A percentile compares a stretch with the other conserved stretches of the same genome.
Evolutionary conservation across 2,797 vertebrate species (phyloP).

Genomic region (Galaxias olidus): DNA sequence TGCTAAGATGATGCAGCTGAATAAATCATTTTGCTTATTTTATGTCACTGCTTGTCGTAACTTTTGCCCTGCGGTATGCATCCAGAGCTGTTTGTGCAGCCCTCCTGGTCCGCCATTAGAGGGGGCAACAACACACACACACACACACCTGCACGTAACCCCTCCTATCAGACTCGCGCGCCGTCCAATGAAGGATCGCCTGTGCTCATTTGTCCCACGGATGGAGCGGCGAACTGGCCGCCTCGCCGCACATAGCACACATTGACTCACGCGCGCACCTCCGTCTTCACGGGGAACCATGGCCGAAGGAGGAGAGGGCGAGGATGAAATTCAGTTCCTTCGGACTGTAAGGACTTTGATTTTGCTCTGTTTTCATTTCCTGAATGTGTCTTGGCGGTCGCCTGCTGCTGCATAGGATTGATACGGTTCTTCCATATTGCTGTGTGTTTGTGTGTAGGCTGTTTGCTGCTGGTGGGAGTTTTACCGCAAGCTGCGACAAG

Average conservation of each 20-base stretch:
- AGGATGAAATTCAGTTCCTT: slow-evolving; percentile 81
- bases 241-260: slow-evolving; percentile 27
- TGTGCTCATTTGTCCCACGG: slow-evolving; percentile 25
- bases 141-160: slow-evolving; percentile 31
- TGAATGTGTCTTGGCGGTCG: background rate
- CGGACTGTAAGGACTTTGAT: slow-evolving; percentile 72
- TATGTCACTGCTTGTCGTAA: too few relatives aligned
- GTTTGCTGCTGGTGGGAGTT: slow-evolving; percentile 41
- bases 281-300: slow-evolving; percentile 55
- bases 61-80: too few relatives aligned
- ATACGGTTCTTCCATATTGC: background rate
- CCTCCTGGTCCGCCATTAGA: slow-evolving; percentile 11
- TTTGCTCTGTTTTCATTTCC: background rate
- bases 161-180: background rate
- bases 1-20: too few relatives aligned
- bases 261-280: background rate
- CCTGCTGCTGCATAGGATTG: slow-evolving; percentile 9
- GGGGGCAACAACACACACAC: slow-evolving; percentile 31
- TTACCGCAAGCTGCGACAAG: slow-evolving; percentile 57
- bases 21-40: too few relatives aligned
- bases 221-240: slow-evolving; percentile 30
- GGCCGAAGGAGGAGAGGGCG: slow-evolving; percentile 77
- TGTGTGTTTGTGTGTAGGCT: slow-evolving; percentile 1
- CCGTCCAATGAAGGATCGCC: slow-evolving; percentile 38
- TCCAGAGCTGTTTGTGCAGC: background rate